These are phyloP conservation scores for Phyllotis vaccarum DNA, from an alignment of 2,797 vertebrate genomes.

Conservation along the genomic window DNA sequence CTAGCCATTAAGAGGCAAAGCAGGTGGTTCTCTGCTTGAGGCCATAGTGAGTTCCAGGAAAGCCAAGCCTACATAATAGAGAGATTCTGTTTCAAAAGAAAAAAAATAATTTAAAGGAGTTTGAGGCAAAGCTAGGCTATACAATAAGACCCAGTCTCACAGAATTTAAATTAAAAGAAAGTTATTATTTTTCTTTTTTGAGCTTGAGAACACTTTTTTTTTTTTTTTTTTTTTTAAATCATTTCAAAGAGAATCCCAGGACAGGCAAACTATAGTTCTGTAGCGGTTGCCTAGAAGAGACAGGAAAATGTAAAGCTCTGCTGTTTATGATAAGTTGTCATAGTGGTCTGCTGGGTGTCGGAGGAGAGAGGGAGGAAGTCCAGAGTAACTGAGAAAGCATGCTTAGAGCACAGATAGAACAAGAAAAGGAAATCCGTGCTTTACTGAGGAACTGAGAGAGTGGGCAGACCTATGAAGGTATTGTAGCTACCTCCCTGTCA, in stretches of 20 bases:
- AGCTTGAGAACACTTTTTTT: neutral
- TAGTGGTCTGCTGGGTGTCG: too few species aligned
- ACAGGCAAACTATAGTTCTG: neutral
- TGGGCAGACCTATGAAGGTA: neutral
- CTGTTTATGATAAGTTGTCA: neutral
- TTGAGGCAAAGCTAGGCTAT: neutral
- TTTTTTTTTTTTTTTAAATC: too few species aligned
- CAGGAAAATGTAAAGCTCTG: too few species aligned
- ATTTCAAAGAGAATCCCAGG: neutral
- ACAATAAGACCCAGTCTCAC: neutral
- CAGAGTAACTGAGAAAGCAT: neutral
- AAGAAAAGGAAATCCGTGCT: neutral
- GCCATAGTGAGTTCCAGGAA: neutral
- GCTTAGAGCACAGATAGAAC: neutral
- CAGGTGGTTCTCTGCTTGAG: neutral
- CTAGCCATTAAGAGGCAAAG: neutral
- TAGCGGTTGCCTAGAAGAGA: neutral
- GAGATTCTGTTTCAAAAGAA: neutral
- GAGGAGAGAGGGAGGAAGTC: neutral
- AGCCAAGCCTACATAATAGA: neutral
- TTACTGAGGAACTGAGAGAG: neutral
- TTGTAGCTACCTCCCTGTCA: neutral
- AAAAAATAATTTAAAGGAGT: neutral
- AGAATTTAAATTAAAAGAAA: too few species aligned
- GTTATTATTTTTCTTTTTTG: neutral